Percentiles rank a stretch among this genome's conserved stretches.
phyloP scores from a whole-genome alignment of 2,113 vertebrate genomes.

The Cardinalis cardinalis region DNA sequence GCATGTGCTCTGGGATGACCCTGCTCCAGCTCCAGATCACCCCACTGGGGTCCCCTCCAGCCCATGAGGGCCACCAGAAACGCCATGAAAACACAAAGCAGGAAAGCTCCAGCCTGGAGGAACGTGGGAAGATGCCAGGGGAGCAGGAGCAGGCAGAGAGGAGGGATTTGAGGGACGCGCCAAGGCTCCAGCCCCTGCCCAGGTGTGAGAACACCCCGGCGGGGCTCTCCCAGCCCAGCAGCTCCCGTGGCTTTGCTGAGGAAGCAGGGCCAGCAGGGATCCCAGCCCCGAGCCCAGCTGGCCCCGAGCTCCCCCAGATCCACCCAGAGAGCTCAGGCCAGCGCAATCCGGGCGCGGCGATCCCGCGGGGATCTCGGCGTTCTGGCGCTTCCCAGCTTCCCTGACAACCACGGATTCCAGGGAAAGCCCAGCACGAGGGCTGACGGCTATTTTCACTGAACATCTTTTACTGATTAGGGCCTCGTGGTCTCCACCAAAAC shows the following conservation, averaged over 20 bases:
- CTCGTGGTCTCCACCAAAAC: background rate
- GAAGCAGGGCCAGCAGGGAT: background rate
- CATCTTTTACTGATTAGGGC: background rate
- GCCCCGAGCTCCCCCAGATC: background rate
- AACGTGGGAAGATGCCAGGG: rapidly evolving
- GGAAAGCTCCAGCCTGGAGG: background rate
- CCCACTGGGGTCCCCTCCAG: background rate
- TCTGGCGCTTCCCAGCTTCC: background rate
- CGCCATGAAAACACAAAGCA: rapidly evolving
- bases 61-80: background rate
- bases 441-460: background rate
- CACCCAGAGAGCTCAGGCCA: background rate
- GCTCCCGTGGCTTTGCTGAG: background rate
- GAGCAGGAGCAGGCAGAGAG: background rate
- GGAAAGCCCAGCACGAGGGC: background rate
- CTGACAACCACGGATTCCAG: background rate
- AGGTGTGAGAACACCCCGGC: rapidly evolving
- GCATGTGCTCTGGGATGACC: background rate
- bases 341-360: background rate
- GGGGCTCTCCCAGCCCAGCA: background rate
- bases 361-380: background rate
- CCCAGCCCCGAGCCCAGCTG: background rate
- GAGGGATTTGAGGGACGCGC: rapidly evolving
- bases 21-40: no score
- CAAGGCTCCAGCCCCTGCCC: background rate